These are phyloP conservation scores for Neoaliturus tenellus DNA, from an alignment of 2,888 invertebrate species.

Conservation along the genomic window DNA sequence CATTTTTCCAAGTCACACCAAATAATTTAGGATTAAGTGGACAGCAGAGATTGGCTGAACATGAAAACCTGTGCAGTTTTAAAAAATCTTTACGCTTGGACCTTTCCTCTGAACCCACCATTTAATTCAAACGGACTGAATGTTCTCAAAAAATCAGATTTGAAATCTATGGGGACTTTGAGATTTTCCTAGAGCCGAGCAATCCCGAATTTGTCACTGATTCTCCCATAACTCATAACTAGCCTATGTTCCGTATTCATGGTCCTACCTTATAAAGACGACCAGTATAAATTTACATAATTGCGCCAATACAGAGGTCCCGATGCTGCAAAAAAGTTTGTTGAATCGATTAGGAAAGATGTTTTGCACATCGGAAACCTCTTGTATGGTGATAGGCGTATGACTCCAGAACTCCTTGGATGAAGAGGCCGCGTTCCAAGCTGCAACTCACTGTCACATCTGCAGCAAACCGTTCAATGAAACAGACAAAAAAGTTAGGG, in stretches of 20 bases:
- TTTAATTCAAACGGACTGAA: not conserved
- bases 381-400: not conserved
- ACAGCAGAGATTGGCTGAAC: slow-evolving; percentile 33
- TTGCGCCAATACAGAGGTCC: not conserved
- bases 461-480: not conserved
- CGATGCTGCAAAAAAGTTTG: slow-evolving; percentile 5
- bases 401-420: not conserved
- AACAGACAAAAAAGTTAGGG: not conserved
- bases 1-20: not conserved
- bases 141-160: not conserved
- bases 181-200: not conserved
- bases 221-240: not conserved
- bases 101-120: not conserved
- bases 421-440: not conserved
- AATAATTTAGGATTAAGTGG: slow-evolving; percentile 39
- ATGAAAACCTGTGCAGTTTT: not conserved
- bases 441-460: not conserved
- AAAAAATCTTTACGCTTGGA: not conserved
- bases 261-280: not conserved
- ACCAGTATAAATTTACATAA: not conserved
- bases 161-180: not conserved
- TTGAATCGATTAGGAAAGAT: not conserved
- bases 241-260: slow-evolving; percentile 4
- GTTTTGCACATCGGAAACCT: slow-evolving; percentile 25
- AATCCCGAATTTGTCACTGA: not conserved